Evolutionary conservation across 2,113 vertebrate genomes (phyloP).

Genomic region (Alethe castanea): DNA sequence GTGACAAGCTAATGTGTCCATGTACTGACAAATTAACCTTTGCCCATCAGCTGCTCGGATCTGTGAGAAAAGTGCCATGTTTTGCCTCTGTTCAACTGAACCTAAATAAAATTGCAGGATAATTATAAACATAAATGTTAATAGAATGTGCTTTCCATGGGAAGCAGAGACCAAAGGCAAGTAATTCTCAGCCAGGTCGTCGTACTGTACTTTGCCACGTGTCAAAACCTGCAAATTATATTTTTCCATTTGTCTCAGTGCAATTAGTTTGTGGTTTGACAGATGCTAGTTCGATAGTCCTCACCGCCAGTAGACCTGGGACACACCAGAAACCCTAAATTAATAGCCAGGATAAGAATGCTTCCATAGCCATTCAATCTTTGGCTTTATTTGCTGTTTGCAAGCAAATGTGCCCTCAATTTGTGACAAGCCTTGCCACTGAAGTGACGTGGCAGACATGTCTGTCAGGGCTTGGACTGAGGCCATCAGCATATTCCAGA

Average conservation of each 20-base stretch:
- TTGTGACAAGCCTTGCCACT: slow-evolving; percentile 46
- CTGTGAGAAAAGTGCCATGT: slow-evolving; percentile 92
- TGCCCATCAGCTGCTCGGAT: slow-evolving; percentile 94
- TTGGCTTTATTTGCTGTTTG: slow-evolving; percentile 29
- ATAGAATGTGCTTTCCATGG: slow-evolving; percentile 72
- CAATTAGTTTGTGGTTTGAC: slow-evolving; percentile 35
- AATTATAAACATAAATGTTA: slow-evolving; percentile 95
- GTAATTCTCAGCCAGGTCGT: slow-evolving; percentile 35
- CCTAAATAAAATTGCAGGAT: slow-evolving; percentile 79
- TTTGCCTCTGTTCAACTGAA: slow-evolving; percentile 77
- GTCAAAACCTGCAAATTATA: slow-evolving; percentile 57
- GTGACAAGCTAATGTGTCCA: slow-evolving; percentile 91
- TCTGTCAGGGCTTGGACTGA: slow-evolving; percentile 49
- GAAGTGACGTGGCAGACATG: slow-evolving; percentile 52
- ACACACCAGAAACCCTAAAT: slow-evolving; percentile 18
- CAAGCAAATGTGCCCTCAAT: slow-evolving; percentile 32
- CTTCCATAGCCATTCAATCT: neutral
- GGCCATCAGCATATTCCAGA: slow-evolving; percentile 40
- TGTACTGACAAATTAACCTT: slow-evolving; percentile 90
- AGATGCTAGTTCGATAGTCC: slow-evolving; percentile 27
- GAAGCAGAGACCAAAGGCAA: slow-evolving; percentile 40
- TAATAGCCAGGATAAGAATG: slow-evolving; percentile 13
- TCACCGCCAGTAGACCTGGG: neutral
- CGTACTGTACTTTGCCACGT: neutral
- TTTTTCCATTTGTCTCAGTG: slow-evolving; percentile 51